Base-by-base conservation (phyloP, 2,797 vertebrate species). In the Ctenosaura bakeri region DNA sequence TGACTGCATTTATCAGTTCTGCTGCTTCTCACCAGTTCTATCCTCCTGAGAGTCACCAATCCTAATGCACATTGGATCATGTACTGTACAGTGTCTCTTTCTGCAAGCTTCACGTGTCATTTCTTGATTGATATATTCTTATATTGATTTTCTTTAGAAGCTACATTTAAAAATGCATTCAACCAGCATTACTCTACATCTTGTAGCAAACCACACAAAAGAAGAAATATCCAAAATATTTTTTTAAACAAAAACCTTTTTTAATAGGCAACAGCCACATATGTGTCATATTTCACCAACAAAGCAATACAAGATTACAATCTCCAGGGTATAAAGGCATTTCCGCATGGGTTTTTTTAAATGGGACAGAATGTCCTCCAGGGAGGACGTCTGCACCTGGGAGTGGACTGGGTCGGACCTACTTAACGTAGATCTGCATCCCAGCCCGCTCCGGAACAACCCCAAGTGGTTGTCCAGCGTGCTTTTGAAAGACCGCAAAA, bases 261-360 rank as follows among this genome's bases (percentile, higher is more conserved):
- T 89, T 54, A 83, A 88, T 20, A 10, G 62, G 83, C 50, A 66
- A 26, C 56, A 88, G 38, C 69, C 32, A 88, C 1, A 5, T 77
- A 52, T 0, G 7, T 29, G 62, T 0, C 87, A 32, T 0, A 71
- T 4, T 74, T 62, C 16, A 91, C 24, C 13, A 52, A 89, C 83
- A 92, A 78, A 92, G 83, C 26, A 86, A 8, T 24, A 18, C 5
- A 87, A 82, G 66, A 64, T 91, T 85, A 92, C 64, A 90, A 91
- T 89, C 87, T 90, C 86, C 52, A 94, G 32, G 87, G 24, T 14
- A 86, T 29, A 91, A 59, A 87, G n/a, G n/a, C n/a, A n/a, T n/a
- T n/a, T n/a, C n/a, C n/a, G n/a, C n/a, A n/a, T n/a, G n/a, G n/a
- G n/a, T n/a, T n/a, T n/a, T n/a, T n/a, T n/a, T n/a, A n/a, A n/a